Evolutionary conservation across 1,140 invertebrate species (phyloP).

Genomic region (Cylas formicarius): DNA sequence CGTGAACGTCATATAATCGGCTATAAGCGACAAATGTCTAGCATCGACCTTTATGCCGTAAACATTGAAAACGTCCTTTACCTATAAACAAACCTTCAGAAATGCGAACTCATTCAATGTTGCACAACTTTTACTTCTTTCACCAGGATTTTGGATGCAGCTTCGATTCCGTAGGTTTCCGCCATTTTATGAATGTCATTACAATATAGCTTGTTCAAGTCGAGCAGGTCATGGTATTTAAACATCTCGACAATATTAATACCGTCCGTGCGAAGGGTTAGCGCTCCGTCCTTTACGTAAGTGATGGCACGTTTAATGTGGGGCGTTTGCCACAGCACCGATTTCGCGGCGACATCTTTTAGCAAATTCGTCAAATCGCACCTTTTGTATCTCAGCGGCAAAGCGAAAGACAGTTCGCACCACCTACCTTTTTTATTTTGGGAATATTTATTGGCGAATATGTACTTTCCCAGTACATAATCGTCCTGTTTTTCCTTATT

Average conservation of each 20-base stretch:
- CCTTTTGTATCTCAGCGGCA: slow-evolving; percentile 58
- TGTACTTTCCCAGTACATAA: slow-evolving; percentile 43
- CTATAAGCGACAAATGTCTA: slow-evolving; percentile 85
- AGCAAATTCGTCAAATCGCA: slow-evolving; percentile 76
- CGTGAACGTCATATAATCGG: slow-evolving; percentile 97
- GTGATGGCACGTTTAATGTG: slow-evolving; percentile 78
- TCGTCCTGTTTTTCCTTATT: slow-evolving; percentile 62
- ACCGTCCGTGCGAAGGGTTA: slow-evolving; percentile 86
- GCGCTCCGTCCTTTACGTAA: slow-evolving; percentile 50
- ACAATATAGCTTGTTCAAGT: slow-evolving; percentile 53
- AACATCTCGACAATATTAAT: slow-evolving; percentile 67
- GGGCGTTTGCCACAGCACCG: slow-evolving; percentile 72
- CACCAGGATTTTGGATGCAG: slow-evolving; percentile 82
- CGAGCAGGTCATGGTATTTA: slow-evolving; percentile 20
- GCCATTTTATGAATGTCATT: slow-evolving; percentile 94
- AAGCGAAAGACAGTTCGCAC: slow-evolving; percentile 61
- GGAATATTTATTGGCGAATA: slow-evolving; percentile 57
- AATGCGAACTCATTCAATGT: neutral
- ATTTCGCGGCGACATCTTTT: slow-evolving; percentile 61
- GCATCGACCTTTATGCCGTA: slow-evolving; percentile 95
- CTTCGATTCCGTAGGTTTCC: slow-evolving; percentile 91
- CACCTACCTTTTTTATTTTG: slow-evolving; percentile 69
- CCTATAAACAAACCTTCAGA: slow-evolving; percentile 34
- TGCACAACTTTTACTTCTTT: slow-evolving; percentile 40
- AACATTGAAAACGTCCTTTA: slow-evolving; percentile 87